phyloP scores from a whole-genome alignment of 2,797 vertebrate genomes.

The Lemur catta region DNA sequence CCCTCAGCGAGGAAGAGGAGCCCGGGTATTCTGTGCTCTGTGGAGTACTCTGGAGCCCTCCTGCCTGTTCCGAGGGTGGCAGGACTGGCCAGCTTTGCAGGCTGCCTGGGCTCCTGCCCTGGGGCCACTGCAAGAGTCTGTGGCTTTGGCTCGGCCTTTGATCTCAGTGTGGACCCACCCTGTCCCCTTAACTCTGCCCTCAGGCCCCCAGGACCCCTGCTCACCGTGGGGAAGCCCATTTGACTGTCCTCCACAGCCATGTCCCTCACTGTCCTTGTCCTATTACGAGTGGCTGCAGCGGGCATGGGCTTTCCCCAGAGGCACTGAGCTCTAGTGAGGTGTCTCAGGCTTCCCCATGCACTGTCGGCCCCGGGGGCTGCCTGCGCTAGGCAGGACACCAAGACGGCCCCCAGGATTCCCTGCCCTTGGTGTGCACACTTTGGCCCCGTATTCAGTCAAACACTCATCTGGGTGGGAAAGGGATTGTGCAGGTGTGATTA shows the following conservation, averaged over 20 bases:
- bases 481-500: background rate
- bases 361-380: background rate
- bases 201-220: background rate
- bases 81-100: background rate
- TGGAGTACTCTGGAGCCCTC: background rate
- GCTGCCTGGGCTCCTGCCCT: background rate
- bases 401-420: background rate
- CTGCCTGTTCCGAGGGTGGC: background rate
- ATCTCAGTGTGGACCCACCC: background rate
- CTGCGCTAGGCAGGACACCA: background rate
- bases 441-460: background rate
- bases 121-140: background rate
- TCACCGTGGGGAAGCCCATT: background rate
- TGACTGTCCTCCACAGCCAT: background rate
- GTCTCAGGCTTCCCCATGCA: background rate
- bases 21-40: background rate
- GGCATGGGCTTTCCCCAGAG: background rate
- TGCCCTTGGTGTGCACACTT: background rate
- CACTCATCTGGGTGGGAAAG: background rate
- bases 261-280: background rate
- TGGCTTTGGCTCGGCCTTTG: background rate
- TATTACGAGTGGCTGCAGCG: background rate
- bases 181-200: background rate
- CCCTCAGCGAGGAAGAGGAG: background rate
- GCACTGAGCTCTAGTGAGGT: no score